phyloP scores from a whole-genome alignment of 2,113 vertebrate genomes.

The Passer domesticus region DNA sequence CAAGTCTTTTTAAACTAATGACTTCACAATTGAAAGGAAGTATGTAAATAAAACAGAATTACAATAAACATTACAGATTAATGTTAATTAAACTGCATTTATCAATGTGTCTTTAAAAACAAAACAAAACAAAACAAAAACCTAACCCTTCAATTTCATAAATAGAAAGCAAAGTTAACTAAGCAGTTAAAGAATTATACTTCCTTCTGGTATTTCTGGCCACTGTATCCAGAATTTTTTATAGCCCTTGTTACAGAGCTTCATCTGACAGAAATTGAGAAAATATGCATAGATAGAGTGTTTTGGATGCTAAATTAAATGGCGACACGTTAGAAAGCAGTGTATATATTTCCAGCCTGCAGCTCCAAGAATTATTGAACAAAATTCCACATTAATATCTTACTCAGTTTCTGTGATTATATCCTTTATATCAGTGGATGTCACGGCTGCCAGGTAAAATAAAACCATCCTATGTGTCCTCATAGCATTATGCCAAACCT shows the following conservation, averaged over 20 bases:
- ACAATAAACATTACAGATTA: constrained; percentile 18
- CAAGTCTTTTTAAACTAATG: constrained; percentile 17
- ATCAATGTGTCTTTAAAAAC: not conserved
- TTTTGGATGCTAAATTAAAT: constrained; percentile 47
- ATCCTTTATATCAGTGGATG: constrained; percentile 65
- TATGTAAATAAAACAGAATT: constrained; percentile 20
- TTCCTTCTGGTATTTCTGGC: not conserved
- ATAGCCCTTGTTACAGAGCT: not conserved
- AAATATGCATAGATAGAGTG: constrained; percentile 18
- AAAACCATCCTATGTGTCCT: constrained; percentile 50
- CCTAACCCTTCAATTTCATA: not conserved
- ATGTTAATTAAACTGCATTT: not conserved
- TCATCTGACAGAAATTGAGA: constrained; percentile 36
- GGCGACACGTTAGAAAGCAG: constrained; percentile 1
- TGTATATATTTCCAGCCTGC: constrained; percentile 7
- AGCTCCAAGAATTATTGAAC: constrained; percentile 16
- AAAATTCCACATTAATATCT: constrained; percentile 48
- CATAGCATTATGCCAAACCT: constrained; percentile 56
- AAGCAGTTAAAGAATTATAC: not conserved
- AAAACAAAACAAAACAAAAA: not conserved
- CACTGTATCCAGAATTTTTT: not conserved
- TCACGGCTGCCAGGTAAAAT: constrained; percentile 63
- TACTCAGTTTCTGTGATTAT: constrained; percentile 56
- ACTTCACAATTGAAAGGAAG: constrained; percentile 21
- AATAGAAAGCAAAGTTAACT: not conserved